Evolutionary conservation across 2,888 invertebrate genomes (phyloP), one percentile per base, ranked within the genome.

Genomic region (Drosophila mimetica): DNA sequence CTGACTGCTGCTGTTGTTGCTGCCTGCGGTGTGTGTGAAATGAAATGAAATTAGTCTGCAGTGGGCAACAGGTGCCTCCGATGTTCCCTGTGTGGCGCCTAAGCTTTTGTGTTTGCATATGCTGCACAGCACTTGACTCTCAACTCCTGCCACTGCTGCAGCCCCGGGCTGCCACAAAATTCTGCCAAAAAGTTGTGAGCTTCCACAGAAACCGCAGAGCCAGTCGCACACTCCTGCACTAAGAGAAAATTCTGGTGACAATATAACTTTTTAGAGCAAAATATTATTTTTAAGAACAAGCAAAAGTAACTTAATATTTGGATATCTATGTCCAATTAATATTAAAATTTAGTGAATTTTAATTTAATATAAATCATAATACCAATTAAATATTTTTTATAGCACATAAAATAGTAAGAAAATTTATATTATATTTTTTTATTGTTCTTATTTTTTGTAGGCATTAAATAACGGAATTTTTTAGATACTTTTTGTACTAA

Each of bases 11-110:
- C 32, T 69, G 66, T 58, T 72, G 42, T 9, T 42, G n/a, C n/a
- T 36, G 64, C 54, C 57, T 52, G 44, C 44, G 84, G 86, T 80
- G 46, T 46, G 47, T 66, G 32, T 59, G 42, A 47, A 86, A 86
- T 59, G 42, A 47, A 86, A 86, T 81, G 72, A 81, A 84, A 88
- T 88, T 84, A 86, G 74, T 59, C 55, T 58, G 67, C 8, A 67
- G 63, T 41, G 44, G 58, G 65, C 86, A 80, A 83, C 86, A 80
- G 79, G 75, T 79, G 83, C 50, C 53, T 18, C 48, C 20, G 16
- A 25, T 46, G 64, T 47, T 50, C 8, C 47, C 30, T 34, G 25
- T 77, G 78, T 44, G 78, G 55, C 65, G 78, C 53, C 61, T 58
- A 60, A 60, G 57, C 42, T 41, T 39, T 61, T 47, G 60, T 61